Evolutionary conservation across 2,888 invertebrate genomes (phyloP).

Genomic region (Athalia cordata): DNA sequence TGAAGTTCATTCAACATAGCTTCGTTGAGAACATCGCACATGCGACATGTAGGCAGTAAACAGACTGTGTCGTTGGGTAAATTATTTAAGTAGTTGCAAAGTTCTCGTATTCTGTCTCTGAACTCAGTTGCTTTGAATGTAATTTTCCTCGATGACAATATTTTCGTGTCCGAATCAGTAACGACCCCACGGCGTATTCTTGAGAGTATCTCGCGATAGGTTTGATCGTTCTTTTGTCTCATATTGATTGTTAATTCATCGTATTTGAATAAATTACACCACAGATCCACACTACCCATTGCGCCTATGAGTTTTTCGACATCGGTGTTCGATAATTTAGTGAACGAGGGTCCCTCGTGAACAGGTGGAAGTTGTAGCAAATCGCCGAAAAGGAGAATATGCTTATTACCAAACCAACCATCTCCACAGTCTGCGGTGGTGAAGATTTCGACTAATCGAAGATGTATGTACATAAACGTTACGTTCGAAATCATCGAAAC

Average conservation of each 20-base stretch:
- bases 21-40: constrained; percentile 53
- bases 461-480: constrained; percentile 55
- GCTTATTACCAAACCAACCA: constrained; percentile 31
- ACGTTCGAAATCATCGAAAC: constrained; percentile 59
- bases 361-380: constrained; percentile 64
- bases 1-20: constrained; percentile 50
- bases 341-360: constrained; percentile 58
- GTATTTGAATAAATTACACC: constrained; percentile 59
- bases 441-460: constrained; percentile 60
- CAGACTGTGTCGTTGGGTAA: constrained; percentile 56
- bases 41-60: constrained; percentile 52
- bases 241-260: constrained; percentile 62
- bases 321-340: constrained; percentile 52
- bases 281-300: constrained; percentile 56
- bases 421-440: constrained; percentile 57
- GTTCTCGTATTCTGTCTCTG: constrained; percentile 52
- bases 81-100: constrained; percentile 52
- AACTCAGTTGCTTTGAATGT: constrained; percentile 29
- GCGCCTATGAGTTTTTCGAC: constrained; percentile 54
- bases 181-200: constrained; percentile 22
- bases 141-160: constrained; percentile 46
- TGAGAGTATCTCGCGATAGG: constrained; percentile 56
- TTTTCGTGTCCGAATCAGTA: constrained; percentile 35
- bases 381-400: constrained; percentile 52
- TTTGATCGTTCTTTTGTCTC: constrained; percentile 55